A percentile compares a stretch with the other conserved stretches of the same genome.
Conservation (phyloP, 1,140 invertebrate genomes). For the Pogonus chalceus region DNA sequence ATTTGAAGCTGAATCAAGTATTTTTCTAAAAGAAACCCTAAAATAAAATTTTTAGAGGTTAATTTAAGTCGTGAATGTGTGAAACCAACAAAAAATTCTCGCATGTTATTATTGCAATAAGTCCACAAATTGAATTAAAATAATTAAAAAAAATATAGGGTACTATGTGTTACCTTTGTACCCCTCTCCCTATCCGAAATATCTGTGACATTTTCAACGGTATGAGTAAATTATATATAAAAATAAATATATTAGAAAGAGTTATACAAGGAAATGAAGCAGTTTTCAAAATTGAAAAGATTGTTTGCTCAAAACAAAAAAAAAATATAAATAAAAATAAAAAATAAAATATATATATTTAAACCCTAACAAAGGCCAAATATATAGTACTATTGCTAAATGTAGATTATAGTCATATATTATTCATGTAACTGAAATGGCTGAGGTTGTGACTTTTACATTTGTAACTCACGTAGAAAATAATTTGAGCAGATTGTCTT, state of each 20-base stretch:
- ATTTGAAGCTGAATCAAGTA: no score
- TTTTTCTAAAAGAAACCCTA: no score
- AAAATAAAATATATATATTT: not conserved
- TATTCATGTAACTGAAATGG: not conserved
- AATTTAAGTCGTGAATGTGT: no score
- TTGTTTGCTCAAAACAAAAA: constrained; percentile 3
- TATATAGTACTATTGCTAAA: not conserved
- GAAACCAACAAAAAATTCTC: not conserved
- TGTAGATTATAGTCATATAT: not conserved
- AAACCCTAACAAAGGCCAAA: not conserved
- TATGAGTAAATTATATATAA: not conserved
- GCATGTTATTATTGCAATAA: no score
- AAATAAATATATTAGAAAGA: not conserved
- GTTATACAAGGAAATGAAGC: not conserved
- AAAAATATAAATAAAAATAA: not conserved
- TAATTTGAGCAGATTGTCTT: constrained; percentile 2
- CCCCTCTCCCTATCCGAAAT: not conserved
- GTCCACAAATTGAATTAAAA: no score
- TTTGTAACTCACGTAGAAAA: not conserved
- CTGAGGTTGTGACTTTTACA: constrained; percentile 5
- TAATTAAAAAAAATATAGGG: no score
- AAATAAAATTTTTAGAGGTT: no score
- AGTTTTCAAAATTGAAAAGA: constrained; percentile 3
- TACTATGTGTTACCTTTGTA: no score
- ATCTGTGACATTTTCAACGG: not conserved